Evolutionary conservation across 2,113 vertebrate genomes (phyloP).

Genomic region (Mustela nigripes): DNA sequence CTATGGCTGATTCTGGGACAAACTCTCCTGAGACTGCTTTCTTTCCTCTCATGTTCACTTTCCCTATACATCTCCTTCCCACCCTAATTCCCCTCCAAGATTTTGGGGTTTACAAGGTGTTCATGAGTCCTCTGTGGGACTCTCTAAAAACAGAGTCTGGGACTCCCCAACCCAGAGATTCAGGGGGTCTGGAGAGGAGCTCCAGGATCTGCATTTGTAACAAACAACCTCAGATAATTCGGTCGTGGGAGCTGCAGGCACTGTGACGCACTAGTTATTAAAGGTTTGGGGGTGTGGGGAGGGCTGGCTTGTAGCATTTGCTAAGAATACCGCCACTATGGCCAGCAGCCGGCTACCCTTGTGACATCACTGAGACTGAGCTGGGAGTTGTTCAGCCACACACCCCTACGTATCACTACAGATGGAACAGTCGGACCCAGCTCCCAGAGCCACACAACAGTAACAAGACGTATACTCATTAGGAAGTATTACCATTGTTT

Average conservation of each 20-base stretch:
- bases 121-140: neutral
- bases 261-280: neutral
- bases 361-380: neutral
- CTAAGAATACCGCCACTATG: neutral
- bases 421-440: accelerated
- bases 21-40: neutral
- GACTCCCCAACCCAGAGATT: neutral
- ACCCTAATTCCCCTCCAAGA: neutral
- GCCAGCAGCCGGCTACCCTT: neutral
- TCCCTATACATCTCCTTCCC: neutral
- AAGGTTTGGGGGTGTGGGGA: too few species aligned
- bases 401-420: accelerated
- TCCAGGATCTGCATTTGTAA: neutral
- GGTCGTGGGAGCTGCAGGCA: neutral
- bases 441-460: neutral
- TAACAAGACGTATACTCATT: neutral
- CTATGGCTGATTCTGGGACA: neutral
- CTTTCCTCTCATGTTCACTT: neutral
- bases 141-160: neutral
- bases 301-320: neutral
- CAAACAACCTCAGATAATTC: neutral
- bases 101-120: neutral
- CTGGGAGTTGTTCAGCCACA: neutral
- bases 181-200: neutral
- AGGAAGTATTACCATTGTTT: neutral